These are phyloP conservation scores for Gastrophysa polygoni DNA, from an alignment of 2,888 invertebrate genomes.

Conservation along the genomic window DNA sequence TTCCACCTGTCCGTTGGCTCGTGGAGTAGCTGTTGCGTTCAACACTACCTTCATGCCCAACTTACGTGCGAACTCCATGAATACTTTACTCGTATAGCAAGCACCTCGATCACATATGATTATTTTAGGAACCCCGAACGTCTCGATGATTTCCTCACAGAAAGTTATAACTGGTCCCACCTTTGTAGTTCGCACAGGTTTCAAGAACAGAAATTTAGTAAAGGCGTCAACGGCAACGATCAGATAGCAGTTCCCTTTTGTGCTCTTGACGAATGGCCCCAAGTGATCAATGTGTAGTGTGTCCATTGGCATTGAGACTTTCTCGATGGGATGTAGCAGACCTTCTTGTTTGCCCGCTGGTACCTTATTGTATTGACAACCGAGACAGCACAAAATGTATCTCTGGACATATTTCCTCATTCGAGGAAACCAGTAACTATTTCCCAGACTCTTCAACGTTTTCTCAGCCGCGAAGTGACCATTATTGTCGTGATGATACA, in stretches of 20 bases:
- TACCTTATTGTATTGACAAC: constrained; percentile 47
- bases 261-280: constrained; percentile 37
- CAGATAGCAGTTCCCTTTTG: constrained; percentile 40
- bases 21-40: constrained; percentile 30
- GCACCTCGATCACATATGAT: constrained; percentile 35
- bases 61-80: constrained; percentile 22
- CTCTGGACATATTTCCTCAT: constrained; percentile 41
- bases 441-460: constrained; percentile 38
- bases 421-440: constrained; percentile 43
- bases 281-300: constrained; percentile 44
- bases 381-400: constrained; percentile 45
- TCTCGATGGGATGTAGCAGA: constrained; percentile 28
- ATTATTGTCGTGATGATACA: constrained; percentile 44
- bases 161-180: constrained; percentile 21
- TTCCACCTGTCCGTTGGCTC: constrained; percentile 35
- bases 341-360: constrained; percentile 39
- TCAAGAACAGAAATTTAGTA: constrained; percentile 47
- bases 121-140: constrained; percentile 31
- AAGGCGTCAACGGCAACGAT: constrained; percentile 44
- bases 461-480: constrained; percentile 45
- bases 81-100: constrained; percentile 32
- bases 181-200: constrained; percentile 31
- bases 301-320: constrained; percentile 40
- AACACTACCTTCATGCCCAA: constrained; percentile 11
- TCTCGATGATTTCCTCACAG: constrained; percentile 23